These are phyloP conservation scores for Labeo catla DNA, from an alignment of 2,113 vertebrate species.

Conservation along the genomic window DNA sequence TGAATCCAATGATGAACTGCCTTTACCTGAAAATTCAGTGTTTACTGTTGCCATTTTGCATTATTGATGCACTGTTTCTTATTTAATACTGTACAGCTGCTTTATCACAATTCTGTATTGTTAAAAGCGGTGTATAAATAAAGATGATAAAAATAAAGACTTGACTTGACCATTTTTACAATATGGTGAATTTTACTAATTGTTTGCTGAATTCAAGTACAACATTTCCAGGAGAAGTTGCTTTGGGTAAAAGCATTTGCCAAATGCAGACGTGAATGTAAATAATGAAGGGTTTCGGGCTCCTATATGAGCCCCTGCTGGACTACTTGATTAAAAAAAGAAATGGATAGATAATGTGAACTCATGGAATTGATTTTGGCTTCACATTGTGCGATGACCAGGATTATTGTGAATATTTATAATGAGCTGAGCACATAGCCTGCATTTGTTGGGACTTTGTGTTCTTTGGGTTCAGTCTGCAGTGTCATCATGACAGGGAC, in stretches of 20 bases:
- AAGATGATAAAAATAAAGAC: too few relatives aligned
- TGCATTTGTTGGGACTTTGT: neutral
- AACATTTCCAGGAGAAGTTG: neutral
- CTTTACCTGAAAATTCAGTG: too few relatives aligned
- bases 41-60: too few relatives aligned
- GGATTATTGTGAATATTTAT: neutral
- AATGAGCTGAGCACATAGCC: neutral
- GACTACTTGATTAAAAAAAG: neutral
- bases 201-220: neutral
- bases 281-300: neutral
- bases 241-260: neutral
- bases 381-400: neutral
- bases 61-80: too few relatives aligned
- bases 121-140: too few relatives aligned
- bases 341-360: neutral
- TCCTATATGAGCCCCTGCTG: neutral
- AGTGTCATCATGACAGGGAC: neutral
- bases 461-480: neutral
- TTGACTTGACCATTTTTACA: too few relatives aligned
- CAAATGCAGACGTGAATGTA: neutral
- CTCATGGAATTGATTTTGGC: constrained; percentile 8
- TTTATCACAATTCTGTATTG: too few relatives aligned
- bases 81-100: too few relatives aligned
- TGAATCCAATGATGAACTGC: too few relatives aligned
- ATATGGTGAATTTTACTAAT: too few relatives aligned